Percentiles rank a stretch among this genome's conserved stretches.
phyloP scores from a whole-genome alignment of 2,888 invertebrate genomes.

The Morpho deidamia region DNA sequence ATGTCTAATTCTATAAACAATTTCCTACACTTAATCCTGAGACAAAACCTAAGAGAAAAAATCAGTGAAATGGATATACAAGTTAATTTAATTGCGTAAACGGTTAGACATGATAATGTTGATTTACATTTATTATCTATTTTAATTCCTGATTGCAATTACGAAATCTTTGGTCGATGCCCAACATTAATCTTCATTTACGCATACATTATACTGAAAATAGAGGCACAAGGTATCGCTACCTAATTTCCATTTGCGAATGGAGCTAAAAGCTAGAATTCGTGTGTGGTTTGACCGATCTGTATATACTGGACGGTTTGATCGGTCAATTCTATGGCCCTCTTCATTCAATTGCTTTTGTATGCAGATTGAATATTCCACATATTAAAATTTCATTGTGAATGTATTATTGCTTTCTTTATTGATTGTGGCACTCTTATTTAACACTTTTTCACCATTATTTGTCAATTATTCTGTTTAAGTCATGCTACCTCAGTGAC shows the following conservation, averaged over 20 bases:
- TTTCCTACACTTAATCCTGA: too few species aligned
- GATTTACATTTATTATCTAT: too few species aligned
- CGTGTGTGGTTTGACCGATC: constrained; percentile 45
- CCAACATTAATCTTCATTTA: not conserved
- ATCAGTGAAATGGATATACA: too few species aligned
- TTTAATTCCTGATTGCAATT: too few species aligned
- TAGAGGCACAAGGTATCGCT: constrained; percentile 18
- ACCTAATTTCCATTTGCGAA: constrained; percentile 62
- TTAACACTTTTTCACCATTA: not conserved
- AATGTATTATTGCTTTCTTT: not conserved
- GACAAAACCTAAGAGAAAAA: too few species aligned
- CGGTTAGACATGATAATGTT: too few species aligned
- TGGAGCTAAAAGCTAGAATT: constrained; percentile 62
- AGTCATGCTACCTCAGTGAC: too few species aligned
- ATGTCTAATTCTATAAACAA: too few species aligned
- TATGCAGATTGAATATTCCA: not conserved
- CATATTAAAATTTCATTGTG: not conserved
- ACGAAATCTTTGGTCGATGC: not conserved
- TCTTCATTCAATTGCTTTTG: constrained; percentile 5
- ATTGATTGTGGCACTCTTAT: not conserved
- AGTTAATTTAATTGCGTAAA: too few species aligned
- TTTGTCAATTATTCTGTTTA: too few species aligned
- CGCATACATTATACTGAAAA: not conserved
- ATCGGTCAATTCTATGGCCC: constrained; percentile 28
- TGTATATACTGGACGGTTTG: constrained; percentile 46